Conservation (phyloP, 2,797 vertebrate genomes). For the Syndactyla subalaris region DNA sequence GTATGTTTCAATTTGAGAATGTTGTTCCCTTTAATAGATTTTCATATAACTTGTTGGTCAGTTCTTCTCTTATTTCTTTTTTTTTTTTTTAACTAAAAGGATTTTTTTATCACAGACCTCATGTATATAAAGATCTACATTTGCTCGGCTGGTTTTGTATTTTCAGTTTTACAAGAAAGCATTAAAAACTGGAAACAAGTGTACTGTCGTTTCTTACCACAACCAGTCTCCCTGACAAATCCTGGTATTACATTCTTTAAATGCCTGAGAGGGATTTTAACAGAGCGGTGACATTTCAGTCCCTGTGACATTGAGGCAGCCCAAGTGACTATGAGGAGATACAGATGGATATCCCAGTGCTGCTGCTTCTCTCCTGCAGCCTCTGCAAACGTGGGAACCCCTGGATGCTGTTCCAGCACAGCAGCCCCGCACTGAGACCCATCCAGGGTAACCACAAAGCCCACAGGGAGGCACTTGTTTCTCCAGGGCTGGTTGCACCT, state of each 20-base stretch:
- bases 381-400: background rate
- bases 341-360: background rate
- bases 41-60: conserved; percentile 50
- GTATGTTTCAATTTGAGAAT: conserved; percentile 62
- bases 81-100: conserved; percentile 48
- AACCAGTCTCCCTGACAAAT: background rate
- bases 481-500: background rate
- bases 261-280: background rate
- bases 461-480: background rate
- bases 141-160: conserved; percentile 80
- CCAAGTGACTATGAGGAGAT: background rate
- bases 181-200: conserved; percentile 84
- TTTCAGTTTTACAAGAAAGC: conserved; percentile 82
- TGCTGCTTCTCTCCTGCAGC: background rate
- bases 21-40: conserved; percentile 59
- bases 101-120: conserved; percentile 80
- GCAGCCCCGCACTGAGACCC: background rate
- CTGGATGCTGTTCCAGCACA: accelerated
- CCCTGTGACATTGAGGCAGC: background rate
- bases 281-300: background rate
- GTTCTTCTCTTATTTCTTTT: background rate
- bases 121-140: conserved; percentile 79
- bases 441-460: background rate
- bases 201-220: conserved; percentile 50
- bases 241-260: background rate